phyloP scores from a whole-genome alignment of 92 coral and sea anemone species.

The Epizoanthus stellaris region DNA sequence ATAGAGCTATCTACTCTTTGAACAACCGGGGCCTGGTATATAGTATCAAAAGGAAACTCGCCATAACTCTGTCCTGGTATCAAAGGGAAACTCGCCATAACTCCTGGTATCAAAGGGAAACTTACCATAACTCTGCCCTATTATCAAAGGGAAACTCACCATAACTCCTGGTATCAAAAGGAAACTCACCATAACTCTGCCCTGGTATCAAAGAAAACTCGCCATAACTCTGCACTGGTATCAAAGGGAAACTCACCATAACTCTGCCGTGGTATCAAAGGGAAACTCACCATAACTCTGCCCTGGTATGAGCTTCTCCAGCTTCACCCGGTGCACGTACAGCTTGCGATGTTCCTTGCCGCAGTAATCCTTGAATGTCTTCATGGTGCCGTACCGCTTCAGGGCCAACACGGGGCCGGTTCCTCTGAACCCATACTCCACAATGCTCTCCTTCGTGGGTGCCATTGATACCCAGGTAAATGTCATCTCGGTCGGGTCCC shows the following conservation, averaged over 20 bases:
- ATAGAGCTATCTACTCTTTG: no score
- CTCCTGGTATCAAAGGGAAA: constrained; percentile 59
- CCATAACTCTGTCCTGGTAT: no score
- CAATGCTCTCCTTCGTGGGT: constrained; percentile 64
- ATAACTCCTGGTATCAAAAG: background rate
- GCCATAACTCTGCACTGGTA: no score
- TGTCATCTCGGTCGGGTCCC: constrained; percentile 85
- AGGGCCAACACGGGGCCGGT: constrained; percentile 54
- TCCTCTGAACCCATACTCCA: constrained; percentile 84
- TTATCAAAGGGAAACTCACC: background rate
- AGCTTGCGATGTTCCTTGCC: constrained; percentile 79
- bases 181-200: no score
- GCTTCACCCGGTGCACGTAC: constrained; percentile 80
- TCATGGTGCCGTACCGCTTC: constrained; percentile 40
- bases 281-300: constrained; percentile 80
- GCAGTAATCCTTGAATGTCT: constrained; percentile 50
- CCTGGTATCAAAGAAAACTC: no score
- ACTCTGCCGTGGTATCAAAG: no score
- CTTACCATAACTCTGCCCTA: no score
- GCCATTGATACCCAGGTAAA: constrained; percentile 95
- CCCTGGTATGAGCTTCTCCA: constrained; percentile 71
- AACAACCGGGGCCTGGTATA: no score
- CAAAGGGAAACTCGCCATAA: constrained; percentile 61
- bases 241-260: no score
- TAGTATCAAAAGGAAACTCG: no score